Conservation (phyloP, 2,797 vertebrate genomes). For the Trachops cirrhosus region DNA sequence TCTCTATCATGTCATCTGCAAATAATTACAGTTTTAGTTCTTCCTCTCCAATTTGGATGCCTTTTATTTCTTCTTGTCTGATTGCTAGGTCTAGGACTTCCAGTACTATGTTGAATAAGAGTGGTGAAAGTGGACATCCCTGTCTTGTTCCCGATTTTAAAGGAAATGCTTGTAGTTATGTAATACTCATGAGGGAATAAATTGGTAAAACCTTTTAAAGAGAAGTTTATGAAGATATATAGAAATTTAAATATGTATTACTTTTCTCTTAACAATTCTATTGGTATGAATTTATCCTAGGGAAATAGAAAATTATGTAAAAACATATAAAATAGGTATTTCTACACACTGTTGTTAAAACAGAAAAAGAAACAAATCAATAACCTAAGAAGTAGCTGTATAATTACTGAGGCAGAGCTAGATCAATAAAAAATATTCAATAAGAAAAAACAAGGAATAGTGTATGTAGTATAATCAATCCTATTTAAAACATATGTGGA, state of each 20-base stretch:
- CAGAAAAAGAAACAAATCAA: slow-evolving; percentile 9
- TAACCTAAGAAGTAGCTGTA: neutral
- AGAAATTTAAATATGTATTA: slow-evolving; percentile 3
- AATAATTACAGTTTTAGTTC: no score
- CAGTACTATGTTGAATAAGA: no score
- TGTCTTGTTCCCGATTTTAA: no score
- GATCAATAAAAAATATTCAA: neutral
- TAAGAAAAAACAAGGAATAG: neutral
- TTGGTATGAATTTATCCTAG: neutral
- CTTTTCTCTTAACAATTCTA: slow-evolving; percentile 14
- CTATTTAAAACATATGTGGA: neutral
- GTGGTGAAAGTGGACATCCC: no score
- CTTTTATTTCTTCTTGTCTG: no score
- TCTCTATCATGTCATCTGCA: no score
- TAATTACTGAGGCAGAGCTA: neutral
- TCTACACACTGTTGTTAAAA: slow-evolving; percentile 22
- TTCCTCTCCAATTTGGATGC: no score
- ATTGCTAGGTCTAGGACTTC: no score
- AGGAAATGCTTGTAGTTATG: neutral
- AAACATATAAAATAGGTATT: neutral
- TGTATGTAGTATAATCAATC: neutral
- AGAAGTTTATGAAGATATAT: neutral
- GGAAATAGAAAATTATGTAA: neutral
- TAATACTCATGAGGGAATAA: neutral
- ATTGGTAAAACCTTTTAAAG: slow-evolving; percentile 17